Conservation (phyloP, 2,113 vertebrate species). For the Ctenomys sociabilis region DNA sequence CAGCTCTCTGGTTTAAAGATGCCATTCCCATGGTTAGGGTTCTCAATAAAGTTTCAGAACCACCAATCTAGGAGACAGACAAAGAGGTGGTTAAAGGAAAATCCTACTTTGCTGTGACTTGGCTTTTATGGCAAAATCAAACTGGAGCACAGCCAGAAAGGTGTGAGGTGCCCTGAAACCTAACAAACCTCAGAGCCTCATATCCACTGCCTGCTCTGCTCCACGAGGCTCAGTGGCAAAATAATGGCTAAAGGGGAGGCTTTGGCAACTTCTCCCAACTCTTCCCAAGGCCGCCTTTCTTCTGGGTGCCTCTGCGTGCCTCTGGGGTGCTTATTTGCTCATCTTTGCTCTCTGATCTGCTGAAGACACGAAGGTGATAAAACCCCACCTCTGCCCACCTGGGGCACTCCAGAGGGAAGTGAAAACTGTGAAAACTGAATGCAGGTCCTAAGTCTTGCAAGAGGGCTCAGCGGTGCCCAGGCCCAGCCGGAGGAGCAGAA, state of each 20-base stretch:
- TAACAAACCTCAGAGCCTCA: not conserved
- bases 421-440: not conserved
- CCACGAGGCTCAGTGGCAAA: not conserved
- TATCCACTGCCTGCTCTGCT: not conserved
- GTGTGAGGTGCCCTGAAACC: not conserved
- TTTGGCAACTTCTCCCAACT: not conserved
- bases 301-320: not conserved
- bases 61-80: not conserved
- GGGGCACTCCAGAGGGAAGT: not conserved
- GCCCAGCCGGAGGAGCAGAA: not conserved
- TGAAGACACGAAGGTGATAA: not conserved
- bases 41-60: not conserved
- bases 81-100: not conserved
- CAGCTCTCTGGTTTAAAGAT: not conserved
- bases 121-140: not conserved
- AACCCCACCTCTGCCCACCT: not conserved
- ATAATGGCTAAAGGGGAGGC: not conserved
- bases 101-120: not conserved
- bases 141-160: not conserved
- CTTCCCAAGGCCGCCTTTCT: not conserved
- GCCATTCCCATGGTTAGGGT: not conserved
- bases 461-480: not conserved
- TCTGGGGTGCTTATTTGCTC: not conserved
- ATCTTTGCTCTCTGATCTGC: not conserved
- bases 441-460: too few species aligned